Percentiles rank a stretch among this genome's conserved stretches.
phyloP scores from a whole-genome alignment of 2,113 vertebrate species.

The Argyrosomus japonicus region DNA sequence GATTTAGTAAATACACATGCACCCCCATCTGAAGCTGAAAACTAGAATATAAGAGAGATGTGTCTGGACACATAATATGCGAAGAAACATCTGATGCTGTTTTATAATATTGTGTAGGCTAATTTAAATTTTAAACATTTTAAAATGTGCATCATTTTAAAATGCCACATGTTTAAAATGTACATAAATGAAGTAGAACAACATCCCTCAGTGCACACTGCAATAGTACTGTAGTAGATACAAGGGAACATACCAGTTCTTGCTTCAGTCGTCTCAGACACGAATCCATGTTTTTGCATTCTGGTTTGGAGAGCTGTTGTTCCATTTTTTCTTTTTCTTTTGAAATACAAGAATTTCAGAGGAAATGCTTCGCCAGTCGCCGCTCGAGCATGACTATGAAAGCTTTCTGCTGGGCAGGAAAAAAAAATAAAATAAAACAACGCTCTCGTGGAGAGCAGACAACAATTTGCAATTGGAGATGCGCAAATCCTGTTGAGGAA shows the following conservation, averaged over 20 bases:
- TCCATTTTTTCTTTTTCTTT: conserved; percentile 63
- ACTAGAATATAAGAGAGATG: neutral
- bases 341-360: conserved; percentile 34
- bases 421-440: neutral
- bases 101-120: no score
- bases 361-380: conserved; percentile 23
- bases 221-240: conserved; percentile 2
- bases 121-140: no score
- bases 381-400: conserved; percentile 50
- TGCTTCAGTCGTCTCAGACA: conserved; percentile 85
- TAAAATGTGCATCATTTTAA: neutral
- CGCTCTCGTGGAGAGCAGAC: conserved; percentile 11
- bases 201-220: neutral
- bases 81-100: neutral
- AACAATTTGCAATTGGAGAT: conserved; percentile 28
- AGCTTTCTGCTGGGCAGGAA: neutral
- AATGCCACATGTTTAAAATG: neutral
- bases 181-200: neutral
- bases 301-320: conserved; percentile 65
- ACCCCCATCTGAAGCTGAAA: conserved; percentile 16
- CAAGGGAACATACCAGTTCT: conserved; percentile 80
- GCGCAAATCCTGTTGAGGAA: conserved; percentile 71
- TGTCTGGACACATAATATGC: neutral
- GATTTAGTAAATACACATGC: conserved; percentile 33
- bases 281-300: conserved; percentile 82